phyloP scores from a whole-genome alignment of 2,797 vertebrate species.

The Ataeniobius toweri region DNA sequence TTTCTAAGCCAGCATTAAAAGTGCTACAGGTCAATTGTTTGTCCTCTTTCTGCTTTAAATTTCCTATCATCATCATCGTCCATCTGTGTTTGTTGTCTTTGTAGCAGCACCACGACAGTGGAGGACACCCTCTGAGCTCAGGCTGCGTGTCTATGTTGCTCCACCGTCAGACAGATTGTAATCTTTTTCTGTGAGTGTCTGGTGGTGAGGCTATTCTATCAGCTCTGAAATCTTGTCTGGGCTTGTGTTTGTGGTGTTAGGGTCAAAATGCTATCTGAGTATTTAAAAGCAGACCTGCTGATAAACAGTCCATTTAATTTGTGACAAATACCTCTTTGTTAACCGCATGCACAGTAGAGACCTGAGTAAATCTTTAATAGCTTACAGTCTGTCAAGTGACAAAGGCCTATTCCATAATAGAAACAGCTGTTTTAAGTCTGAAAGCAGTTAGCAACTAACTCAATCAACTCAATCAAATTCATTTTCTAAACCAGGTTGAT shows the following conservation, averaged over 20 bases:
- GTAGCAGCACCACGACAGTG: conserved; percentile 22
- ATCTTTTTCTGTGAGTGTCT: conserved; percentile 18
- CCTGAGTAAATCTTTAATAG: conserved; percentile 4
- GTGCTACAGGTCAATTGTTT: not conserved
- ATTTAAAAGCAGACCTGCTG: conserved; percentile 16
- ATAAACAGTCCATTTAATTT: conserved; percentile 28
- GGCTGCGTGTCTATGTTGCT: conserved; percentile 14
- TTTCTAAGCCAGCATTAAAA: not conserved
- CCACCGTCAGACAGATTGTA: conserved; percentile 4
- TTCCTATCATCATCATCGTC: conserved; percentile 7
- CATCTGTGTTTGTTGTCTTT: conserved; percentile 15
- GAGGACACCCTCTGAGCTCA: conserved; percentile 11
- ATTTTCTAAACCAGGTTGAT: not conserved
- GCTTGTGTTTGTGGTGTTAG: conserved; percentile 6
- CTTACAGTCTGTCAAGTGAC: not conserved
- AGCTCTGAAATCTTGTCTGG: conserved; percentile 3
- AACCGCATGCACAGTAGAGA: not conserved
- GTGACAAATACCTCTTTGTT: conserved; percentile 21
- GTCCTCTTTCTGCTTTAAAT: not conserved
- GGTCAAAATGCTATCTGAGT: conserved; percentile 30
- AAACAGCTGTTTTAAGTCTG: not conserved
- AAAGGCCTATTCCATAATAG: not conserved
- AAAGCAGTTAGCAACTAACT: no score
- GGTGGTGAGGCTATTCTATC: conserved; percentile 10
- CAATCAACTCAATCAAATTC: not conserved